phyloP scores from a whole-genome alignment of 2,797 vertebrate genomes.

The Myotis vivesi region DNA sequence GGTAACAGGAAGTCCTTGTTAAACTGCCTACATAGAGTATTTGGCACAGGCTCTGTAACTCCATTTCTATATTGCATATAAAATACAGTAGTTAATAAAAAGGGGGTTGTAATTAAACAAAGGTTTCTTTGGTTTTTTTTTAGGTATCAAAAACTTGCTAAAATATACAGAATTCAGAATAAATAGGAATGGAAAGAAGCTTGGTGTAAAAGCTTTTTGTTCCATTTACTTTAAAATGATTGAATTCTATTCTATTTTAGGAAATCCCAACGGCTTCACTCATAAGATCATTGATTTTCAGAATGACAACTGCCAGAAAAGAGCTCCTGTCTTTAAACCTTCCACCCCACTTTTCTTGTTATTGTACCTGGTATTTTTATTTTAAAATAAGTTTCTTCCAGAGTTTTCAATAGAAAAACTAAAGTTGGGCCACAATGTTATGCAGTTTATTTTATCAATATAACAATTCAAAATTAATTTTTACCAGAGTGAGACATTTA shows the following conservation, averaged over 20 bases:
- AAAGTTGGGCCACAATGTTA: neutral
- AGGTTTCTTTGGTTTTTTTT: constrained; percentile 26
- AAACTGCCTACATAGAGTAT: constrained; percentile 60
- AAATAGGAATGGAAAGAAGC: neutral
- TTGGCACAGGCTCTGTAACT: neutral
- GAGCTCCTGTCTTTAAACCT: neutral
- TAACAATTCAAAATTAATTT: constrained; percentile 38
- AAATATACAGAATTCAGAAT: constrained; percentile 15
- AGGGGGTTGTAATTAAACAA: neutral
- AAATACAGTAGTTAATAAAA: constrained; percentile 21
- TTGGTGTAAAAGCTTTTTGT: neutral
- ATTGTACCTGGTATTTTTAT: neutral
- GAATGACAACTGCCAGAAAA: neutral
- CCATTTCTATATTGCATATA: neutral
- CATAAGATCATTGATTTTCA: constrained; percentile 8
- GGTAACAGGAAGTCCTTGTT: constrained; percentile 79
- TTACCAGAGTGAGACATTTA: neutral
- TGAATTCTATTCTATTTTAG: constrained; percentile 28
- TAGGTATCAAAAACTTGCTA: neutral
- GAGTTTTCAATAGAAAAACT: neutral
- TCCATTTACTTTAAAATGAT: constrained; percentile 19
- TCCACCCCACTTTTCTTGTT: neutral
- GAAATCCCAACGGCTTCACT: neutral
- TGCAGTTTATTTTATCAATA: neutral
- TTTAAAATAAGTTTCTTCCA: constrained; percentile 10